A percentile compares a stretch with the other conserved stretches of the same genome.
Evolutionary conservation across 2,113 vertebrate genomes (phyloP).

Genomic region (Neotragus moschatus): DNA sequence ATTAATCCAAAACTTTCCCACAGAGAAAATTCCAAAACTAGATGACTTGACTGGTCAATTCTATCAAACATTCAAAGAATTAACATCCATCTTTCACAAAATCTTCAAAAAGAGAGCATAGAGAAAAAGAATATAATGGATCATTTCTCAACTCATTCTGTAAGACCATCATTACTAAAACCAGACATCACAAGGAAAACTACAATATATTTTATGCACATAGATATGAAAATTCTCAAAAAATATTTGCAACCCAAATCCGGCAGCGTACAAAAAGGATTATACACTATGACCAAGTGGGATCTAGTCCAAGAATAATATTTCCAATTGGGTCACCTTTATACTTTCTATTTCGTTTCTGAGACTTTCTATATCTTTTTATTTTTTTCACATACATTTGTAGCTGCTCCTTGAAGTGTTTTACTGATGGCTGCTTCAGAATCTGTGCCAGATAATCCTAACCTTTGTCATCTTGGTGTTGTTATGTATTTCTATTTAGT

Average conservation of each 20-base stretch:
- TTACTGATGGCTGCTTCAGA: too few species aligned
- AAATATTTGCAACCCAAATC: neutral
- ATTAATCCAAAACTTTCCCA: neutral
- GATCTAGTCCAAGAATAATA: neutral
- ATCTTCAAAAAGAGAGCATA: neutral
- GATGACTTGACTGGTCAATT: neutral
- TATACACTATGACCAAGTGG: neutral
- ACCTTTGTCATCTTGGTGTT: neutral
- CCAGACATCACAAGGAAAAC: neutral
- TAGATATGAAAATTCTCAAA: neutral
- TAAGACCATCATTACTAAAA: neutral
- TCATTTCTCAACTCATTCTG: neutral
- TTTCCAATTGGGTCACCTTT: neutral
- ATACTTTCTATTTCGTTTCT: neutral
- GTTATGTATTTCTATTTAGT: neutral
- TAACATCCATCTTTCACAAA: neutral
- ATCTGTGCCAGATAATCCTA: neutral
- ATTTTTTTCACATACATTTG: neutral
- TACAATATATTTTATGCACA: neutral
- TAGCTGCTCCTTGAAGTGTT: neutral
- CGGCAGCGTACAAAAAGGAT: rapidly evolving
- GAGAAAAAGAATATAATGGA: neutral
- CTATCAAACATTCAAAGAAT: neutral
- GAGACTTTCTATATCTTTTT: neutral
- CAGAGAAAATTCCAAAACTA: neutral